Percentiles rank a stretch among this genome's conserved stretches.
Conservation (phyloP, 2,888 invertebrate species). For the Timema cristinae region DNA sequence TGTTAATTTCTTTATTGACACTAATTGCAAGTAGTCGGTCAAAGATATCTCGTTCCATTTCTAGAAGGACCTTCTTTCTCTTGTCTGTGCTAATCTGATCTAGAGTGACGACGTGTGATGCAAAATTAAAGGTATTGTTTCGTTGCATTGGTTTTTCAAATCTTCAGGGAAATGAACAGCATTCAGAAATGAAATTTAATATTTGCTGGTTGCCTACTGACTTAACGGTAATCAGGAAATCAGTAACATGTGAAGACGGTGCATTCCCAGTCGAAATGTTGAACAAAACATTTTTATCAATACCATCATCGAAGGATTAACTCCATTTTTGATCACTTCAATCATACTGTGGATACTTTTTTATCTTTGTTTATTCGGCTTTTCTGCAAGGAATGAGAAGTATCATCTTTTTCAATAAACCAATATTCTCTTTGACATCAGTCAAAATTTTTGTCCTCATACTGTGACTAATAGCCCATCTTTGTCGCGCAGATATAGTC, state of each 20-base stretch:
- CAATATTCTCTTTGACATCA: slow-evolving; percentile 27
- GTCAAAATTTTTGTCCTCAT: slow-evolving; percentile 38
- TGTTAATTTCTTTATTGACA: slow-evolving; percentile 38
- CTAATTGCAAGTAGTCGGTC: slow-evolving; percentile 36
- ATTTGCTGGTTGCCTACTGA: slow-evolving; percentile 33
- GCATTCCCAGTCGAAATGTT: slow-evolving; percentile 40
- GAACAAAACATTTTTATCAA: slow-evolving; percentile 34
- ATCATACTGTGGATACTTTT: slow-evolving; percentile 33
- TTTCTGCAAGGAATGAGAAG: slow-evolving; percentile 31
- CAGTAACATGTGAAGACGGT: slow-evolving; percentile 32
- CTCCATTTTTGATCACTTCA: slow-evolving; percentile 32
- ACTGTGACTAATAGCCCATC: slow-evolving; percentile 39
- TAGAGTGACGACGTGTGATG: slow-evolving; percentile 34
- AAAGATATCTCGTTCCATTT: slow-evolving; percentile 38
- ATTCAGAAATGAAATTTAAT: slow-evolving; percentile 36
- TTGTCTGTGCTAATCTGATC: slow-evolving; percentile 33
- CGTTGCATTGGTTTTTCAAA: slow-evolving; percentile 36
- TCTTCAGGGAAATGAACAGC: slow-evolving; percentile 32
- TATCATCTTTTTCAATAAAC: slow-evolving; percentile 37
- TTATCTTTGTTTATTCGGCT: slow-evolving; percentile 34
- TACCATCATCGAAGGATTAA: slow-evolving; percentile 34
- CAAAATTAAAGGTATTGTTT: slow-evolving; percentile 38
- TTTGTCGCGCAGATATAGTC: slow-evolving; percentile 37
- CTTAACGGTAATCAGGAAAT: slow-evolving; percentile 35
- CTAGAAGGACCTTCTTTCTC: slow-evolving; percentile 34